These are phyloP conservation scores for Tetramorium simillimum DNA, from an alignment of 1,140 invertebrate species.

Conservation along the genomic window DNA sequence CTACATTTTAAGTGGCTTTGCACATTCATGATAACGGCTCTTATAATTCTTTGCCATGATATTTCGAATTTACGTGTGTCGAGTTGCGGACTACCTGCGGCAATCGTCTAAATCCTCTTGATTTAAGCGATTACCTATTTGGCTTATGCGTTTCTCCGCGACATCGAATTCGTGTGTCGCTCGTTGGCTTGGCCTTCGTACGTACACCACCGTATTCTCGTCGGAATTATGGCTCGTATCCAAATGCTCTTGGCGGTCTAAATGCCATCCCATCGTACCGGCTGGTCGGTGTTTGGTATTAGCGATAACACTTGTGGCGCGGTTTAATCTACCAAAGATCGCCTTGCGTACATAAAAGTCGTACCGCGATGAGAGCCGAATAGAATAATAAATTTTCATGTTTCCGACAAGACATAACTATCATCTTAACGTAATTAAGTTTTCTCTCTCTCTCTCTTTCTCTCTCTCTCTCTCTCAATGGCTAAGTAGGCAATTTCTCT, in stretches of 20 bases:
- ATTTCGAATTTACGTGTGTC: slow-evolving; percentile 9
- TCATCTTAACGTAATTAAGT: slow-evolving; percentile 9
- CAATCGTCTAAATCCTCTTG: slow-evolving; percentile 26
- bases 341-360: slow-evolving; percentile 23
- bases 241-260: slow-evolving; percentile 49
- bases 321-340: slow-evolving; percentile 56
- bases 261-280: slow-evolving; percentile 39
- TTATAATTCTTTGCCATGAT: slow-evolving; percentile 16
- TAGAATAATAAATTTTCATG: neutral
- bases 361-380: neutral
- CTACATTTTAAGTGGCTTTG: neutral
- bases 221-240: slow-evolving; percentile 68
- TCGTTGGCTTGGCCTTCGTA: slow-evolving; percentile 24
- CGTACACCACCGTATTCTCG: slow-evolving; percentile 29
- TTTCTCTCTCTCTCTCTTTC: neutral
- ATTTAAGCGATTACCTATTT: slow-evolving; percentile 39
- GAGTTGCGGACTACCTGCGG: neutral
- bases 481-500: slow-evolving; percentile 32
- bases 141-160: slow-evolving; percentile 41
- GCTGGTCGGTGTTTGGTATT: slow-evolving; percentile 52
- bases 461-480: slow-evolving; percentile 1
- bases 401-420: neutral
- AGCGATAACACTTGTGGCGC: slow-evolving; percentile 77
- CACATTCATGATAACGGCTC: slow-evolving; percentile 1
- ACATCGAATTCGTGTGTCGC: slow-evolving; percentile 41